phyloP scores from a whole-genome alignment of 2,113 vertebrate genomes.

The Arizona elegans region DNA sequence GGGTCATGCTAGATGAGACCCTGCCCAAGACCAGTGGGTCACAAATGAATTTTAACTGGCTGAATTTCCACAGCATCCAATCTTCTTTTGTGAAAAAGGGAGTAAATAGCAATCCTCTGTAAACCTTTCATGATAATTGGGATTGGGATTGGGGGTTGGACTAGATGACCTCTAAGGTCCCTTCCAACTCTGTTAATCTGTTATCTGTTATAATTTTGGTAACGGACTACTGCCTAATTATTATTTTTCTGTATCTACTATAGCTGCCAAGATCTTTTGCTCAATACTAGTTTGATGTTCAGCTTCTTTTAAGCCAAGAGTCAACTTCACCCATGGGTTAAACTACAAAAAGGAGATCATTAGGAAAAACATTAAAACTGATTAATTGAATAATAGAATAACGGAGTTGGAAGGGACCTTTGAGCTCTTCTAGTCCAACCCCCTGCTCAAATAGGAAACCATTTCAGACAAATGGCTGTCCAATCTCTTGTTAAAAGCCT shows the following conservation, averaged over 20 bases:
- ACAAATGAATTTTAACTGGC: background rate
- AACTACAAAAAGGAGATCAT: background rate
- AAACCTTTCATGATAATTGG: background rate
- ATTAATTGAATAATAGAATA: background rate
- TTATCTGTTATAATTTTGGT: no score
- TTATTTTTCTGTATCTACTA: background rate
- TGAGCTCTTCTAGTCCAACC: background rate
- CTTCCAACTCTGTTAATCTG: no score
- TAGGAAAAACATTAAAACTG: background rate
- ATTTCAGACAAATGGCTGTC: background rate
- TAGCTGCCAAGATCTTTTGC: background rate
- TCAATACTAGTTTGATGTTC: background rate
- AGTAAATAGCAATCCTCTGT: background rate
- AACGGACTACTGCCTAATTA: background rate
- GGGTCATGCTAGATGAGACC: background rate
- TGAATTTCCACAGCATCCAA: background rate
- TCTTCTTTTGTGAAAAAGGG: background rate
- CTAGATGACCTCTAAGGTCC: no score
- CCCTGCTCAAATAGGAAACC: background rate
- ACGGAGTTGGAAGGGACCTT: background rate
- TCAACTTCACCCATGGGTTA: background rate
- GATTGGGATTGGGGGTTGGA: no score
- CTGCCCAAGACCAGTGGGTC: background rate
- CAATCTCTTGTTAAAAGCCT: background rate
- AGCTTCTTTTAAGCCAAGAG: background rate